Base-by-base conservation (phyloP, 2,113 vertebrate species). In the Murina feae region DNA sequence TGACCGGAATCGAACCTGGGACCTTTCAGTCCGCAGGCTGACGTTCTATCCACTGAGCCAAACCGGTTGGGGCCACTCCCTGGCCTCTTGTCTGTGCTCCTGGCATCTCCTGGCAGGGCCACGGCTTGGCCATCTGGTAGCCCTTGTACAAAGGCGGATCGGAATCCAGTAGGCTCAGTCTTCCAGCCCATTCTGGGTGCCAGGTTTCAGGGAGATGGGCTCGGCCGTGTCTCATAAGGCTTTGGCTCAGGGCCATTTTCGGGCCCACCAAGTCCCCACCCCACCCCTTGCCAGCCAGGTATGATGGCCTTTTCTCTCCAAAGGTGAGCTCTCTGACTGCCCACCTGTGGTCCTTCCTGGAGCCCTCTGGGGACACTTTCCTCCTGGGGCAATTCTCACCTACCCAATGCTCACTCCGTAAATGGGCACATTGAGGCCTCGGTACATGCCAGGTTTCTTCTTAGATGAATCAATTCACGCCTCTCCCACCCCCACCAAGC, bases 391-490 rank as follows among this genome's bases (percentile, higher is more conserved):
- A 65, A 0, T 35, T 35, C 58, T 82, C 14, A 10, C 25, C 42
- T n/a, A 32, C 51, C 60, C 4, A 9, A 0, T 16, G 35, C 32
- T 35, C 25, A 10, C 17, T 13, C 30, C 28, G 1, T 49, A 58
- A 47, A 23, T 0, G 0, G 16, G 71, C 35, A 4, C 5, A 0
- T 12, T 4, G 32, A 86, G 68, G 6, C n/a, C 39, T 76, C 12
- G 14, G 12, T n/a, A 44, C 16, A 0, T 35, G 42, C 30, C 23
- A 11, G 17, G 21, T 16, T 35, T 55, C 68, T 47, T 25, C 74
- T 68, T 35, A 35, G 80, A 25, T 35, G 20, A 68, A 35, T 51
- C 66, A 69, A 4, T 7, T 14, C 49, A 4, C 12, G 17, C 18
- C 58, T 25, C 30, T 42, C 47, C 69, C 60, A 32, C 18, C 10